Evolutionary conservation across 2,797 vertebrate genomes (phyloP).

Genomic region (Brachyalestes nurse): DNA sequence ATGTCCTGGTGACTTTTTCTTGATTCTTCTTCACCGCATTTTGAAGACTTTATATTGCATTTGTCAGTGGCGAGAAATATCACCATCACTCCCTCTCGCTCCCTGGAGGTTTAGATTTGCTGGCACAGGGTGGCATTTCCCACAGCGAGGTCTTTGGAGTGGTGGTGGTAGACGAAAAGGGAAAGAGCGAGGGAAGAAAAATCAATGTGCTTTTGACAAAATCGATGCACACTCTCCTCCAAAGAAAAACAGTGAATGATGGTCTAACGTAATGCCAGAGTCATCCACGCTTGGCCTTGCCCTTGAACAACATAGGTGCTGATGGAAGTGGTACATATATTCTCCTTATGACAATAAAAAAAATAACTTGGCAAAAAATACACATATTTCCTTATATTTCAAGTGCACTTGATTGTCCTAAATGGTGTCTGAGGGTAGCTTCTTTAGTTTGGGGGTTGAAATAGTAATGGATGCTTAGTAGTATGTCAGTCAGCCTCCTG

Average conservation of each 20-base stretch:
- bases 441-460: too few relatives aligned
- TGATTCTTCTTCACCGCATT: background rate
- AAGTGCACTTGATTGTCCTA: background rate
- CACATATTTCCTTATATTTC: background rate
- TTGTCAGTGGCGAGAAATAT: slow-evolving; percentile 52
- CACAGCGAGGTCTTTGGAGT: slow-evolving; percentile 41
- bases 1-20: slow-evolving; percentile 15
- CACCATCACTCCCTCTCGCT: slow-evolving; percentile 51
- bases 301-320: slow-evolving; percentile 50
- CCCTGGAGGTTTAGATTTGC: slow-evolving; percentile 56
- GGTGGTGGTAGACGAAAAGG: slow-evolving; percentile 12
- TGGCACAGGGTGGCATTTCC: slow-evolving; percentile 60
- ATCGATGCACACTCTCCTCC: slow-evolving; percentile 80
- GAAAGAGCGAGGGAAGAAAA: slow-evolving; percentile 50
- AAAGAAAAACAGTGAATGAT: slow-evolving; percentile 75
- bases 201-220: slow-evolving; percentile 79
- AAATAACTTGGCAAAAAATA: background rate
- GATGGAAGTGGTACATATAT: slow-evolving; percentile 57
- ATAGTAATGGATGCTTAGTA: background rate
- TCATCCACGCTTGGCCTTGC: slow-evolving; percentile 57
- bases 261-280: slow-evolving; percentile 73
- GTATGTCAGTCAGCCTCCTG: background rate
- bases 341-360: background rate
- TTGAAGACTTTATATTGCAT: slow-evolving; percentile 65
- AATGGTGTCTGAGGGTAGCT: background rate